Conservation (phyloP, 2,888 invertebrate species). For the Ophioninae sp. region DNA sequence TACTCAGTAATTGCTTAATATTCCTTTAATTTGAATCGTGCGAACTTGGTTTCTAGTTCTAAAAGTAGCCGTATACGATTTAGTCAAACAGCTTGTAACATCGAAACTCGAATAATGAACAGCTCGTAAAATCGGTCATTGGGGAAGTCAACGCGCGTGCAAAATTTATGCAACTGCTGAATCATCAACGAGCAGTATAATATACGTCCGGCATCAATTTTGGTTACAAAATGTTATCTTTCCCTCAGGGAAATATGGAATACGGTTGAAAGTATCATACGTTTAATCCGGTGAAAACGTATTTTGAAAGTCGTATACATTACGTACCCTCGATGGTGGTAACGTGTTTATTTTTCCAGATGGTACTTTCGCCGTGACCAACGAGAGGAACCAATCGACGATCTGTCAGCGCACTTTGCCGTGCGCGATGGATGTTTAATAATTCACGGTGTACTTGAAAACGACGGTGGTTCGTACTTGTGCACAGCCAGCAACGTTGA, state of each 20-base stretch:
- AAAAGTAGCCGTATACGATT: too few species aligned
- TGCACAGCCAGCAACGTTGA: conserved; percentile 83
- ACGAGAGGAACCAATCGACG: conserved; percentile 82
- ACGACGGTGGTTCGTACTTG: conserved; percentile 82
- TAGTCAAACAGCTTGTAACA: too few species aligned
- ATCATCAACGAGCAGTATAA: too few species aligned
- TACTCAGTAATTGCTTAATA: too few species aligned
- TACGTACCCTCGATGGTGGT: not conserved
- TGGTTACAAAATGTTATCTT: not conserved
- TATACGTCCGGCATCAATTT: not conserved
- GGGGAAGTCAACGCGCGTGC: too few species aligned
- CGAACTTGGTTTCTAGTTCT: too few species aligned
- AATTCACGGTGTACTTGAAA: conserved; percentile 82
- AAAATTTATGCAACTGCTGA: too few species aligned
- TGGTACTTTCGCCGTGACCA: conserved; percentile 82
- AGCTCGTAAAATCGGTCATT: too few species aligned
- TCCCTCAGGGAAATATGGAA: not conserved
- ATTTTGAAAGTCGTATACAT: not conserved
- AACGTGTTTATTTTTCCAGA: conserved; percentile 72
- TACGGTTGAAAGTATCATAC: not conserved
- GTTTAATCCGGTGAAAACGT: conserved; percentile 11
- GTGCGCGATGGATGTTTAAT: conserved; percentile 83
- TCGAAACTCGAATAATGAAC: too few species aligned
- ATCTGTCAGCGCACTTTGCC: conserved; percentile 81
- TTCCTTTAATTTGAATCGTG: too few species aligned